A percentile compares a stretch with the other conserved stretches of the same genome.
phyloP scores from a whole-genome alignment of 2,113 vertebrate genomes.

The Istiophorus platypterus region DNA sequence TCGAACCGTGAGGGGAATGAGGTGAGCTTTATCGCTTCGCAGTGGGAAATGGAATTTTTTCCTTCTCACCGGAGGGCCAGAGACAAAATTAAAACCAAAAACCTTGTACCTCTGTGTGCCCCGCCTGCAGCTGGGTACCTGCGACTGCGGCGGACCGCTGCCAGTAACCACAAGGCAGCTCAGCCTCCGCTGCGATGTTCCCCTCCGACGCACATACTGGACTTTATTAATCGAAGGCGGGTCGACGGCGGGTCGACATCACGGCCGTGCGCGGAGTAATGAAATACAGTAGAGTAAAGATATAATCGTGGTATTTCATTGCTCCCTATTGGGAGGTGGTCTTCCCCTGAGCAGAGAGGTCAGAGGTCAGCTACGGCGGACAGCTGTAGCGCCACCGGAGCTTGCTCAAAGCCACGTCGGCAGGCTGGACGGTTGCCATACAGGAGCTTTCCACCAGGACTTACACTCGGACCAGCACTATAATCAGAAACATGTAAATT shows the following conservation, averaged over 20 bases:
- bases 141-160: constrained; percentile 16
- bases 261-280: constrained; percentile 29
- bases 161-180: constrained; percentile 56
- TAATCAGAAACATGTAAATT: neutral
- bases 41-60: constrained; percentile 50
- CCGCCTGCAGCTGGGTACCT: constrained; percentile 46
- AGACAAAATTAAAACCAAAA: constrained; percentile 66
- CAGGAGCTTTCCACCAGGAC: neutral
- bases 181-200: constrained; percentile 1
- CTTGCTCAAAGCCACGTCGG: neutral
- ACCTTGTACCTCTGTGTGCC: constrained; percentile 53
- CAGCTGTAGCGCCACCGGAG: neutral
- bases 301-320: constrained; percentile 11
- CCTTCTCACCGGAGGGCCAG: constrained; percentile 38
- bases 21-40: constrained; percentile 43
- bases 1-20: constrained; percentile 48
- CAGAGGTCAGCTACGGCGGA: constrained; percentile 20
- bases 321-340: constrained; percentile 7
- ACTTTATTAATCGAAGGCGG: constrained; percentile 43
- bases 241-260: neutral
- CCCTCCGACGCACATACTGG: constrained; percentile 11
- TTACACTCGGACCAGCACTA: too few species aligned
- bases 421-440: neutral
- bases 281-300: constrained; percentile 19
- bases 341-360: neutral